Evolutionary conservation across 2,113 vertebrate species (phyloP).

Genomic region (Vulpes vulpes): DNA sequence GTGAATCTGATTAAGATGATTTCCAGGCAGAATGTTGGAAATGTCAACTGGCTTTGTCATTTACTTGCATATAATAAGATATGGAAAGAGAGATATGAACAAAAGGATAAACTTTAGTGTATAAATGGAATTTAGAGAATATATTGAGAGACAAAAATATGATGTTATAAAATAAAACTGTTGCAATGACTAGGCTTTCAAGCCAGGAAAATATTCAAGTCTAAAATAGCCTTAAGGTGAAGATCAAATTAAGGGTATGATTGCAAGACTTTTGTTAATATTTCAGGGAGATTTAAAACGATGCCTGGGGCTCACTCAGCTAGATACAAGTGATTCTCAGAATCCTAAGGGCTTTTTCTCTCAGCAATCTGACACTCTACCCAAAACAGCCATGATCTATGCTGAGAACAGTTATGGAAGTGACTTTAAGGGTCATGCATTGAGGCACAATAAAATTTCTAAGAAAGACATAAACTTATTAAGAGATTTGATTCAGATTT

Average conservation of each 20-base stretch:
- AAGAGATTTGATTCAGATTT: background rate
- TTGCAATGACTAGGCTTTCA: background rate
- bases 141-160: too few species aligned
- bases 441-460: background rate
- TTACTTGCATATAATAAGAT: background rate
- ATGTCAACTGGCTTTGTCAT: background rate
- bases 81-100: background rate
- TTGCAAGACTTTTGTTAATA: background rate
- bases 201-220: background rate
- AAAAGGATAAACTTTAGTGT: background rate
- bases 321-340: background rate
- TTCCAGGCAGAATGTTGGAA: background rate
- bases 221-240: background rate
- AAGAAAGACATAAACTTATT: background rate
- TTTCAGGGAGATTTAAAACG: background rate
- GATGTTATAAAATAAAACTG: background rate
- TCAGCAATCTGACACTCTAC: background rate
- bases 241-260: background rate
- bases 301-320: background rate
- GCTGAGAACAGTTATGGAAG: background rate
- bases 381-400: background rate
- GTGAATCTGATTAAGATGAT: background rate
- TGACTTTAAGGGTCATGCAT: background rate
- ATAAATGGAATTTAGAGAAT: background rate
- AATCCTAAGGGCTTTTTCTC: background rate